Percentiles rank a stretch among this genome's conserved stretches.
Conservation (phyloP, 2,113 vertebrate species). For the Atrichornis clamosus region DNA sequence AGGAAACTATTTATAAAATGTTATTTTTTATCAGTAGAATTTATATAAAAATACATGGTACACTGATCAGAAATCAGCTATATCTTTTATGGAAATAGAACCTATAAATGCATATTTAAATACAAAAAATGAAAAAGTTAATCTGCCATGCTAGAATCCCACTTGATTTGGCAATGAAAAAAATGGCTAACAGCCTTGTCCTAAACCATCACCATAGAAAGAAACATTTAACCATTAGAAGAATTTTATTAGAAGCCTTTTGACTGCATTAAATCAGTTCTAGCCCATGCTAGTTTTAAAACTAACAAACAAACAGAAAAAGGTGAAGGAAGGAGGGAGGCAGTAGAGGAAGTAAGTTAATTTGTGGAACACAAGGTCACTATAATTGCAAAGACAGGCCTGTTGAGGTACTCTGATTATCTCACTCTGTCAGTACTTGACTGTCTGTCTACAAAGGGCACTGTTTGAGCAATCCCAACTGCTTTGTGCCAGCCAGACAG, state of each 20-base stretch:
- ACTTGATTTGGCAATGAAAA: background rate
- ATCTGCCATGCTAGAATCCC: background rate
- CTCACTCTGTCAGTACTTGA: background rate
- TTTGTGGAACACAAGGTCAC: background rate
- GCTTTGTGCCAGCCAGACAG: background rate
- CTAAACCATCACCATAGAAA: background rate
- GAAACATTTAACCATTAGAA: background rate
- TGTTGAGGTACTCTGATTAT: background rate
- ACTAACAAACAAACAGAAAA: background rate
- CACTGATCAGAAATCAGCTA: background rate
- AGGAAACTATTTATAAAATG: background rate
- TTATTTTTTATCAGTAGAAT: background rate
- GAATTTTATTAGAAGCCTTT: background rate
- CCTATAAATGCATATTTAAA: background rate
- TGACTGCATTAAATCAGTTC: background rate
- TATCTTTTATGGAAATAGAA: background rate
- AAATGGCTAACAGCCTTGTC: background rate
- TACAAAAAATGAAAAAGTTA: background rate
- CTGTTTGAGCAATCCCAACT: background rate
- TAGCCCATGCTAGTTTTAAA: background rate
- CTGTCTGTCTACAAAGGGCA: background rate
- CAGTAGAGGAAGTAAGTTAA: background rate
- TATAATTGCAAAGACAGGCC: background rate
- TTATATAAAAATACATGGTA: background rate
- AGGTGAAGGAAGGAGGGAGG: accelerated